Conservation (phyloP, 1,140 invertebrate species). For the Drosophila prosaltans region DNA sequence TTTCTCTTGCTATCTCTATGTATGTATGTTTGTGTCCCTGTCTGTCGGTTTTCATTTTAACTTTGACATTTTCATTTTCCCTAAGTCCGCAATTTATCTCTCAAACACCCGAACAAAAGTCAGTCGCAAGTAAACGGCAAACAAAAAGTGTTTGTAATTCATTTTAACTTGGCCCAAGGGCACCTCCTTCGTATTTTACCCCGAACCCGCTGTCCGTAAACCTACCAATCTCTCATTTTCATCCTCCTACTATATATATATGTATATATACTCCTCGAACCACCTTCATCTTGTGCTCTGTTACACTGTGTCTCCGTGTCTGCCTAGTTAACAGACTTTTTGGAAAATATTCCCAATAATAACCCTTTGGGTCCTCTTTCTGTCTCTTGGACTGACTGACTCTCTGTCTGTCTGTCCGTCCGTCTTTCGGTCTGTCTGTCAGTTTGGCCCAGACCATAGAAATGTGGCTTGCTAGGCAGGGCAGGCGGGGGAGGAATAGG, state of each 20-base stretch:
- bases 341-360: conserved; percentile 40
- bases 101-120: conserved; percentile 32
- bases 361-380: conserved; percentile 24
- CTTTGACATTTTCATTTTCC: conserved; percentile 72
- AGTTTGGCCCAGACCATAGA: conserved; percentile 2
- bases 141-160: conserved; percentile 81
- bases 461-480: not conserved
- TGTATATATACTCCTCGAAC: not conserved
- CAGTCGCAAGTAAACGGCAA: conserved; percentile 57
- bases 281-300: not conserved
- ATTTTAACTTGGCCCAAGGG: conserved; percentile 73
- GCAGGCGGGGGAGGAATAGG: conserved; percentile 29
- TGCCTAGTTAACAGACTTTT: conserved; percentile 19
- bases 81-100: conserved; percentile 38
- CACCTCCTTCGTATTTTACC: conserved; percentile 5
- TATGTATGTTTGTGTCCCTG: not conserved
- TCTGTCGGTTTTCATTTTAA: conserved; percentile 37
- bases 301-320: conserved; percentile 5
- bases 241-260: not conserved
- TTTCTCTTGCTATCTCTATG: not conserved
- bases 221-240: conserved; percentile 29
- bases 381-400: not conserved
- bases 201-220: conserved; percentile 16
- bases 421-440: conserved; percentile 26
- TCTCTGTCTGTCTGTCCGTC: conserved; percentile 39